Percentiles rank a stretch among this genome's conserved stretches.
phyloP scores from a whole-genome alignment of 2,113 vertebrate genomes.

The Pteronura brasiliensis region DNA sequence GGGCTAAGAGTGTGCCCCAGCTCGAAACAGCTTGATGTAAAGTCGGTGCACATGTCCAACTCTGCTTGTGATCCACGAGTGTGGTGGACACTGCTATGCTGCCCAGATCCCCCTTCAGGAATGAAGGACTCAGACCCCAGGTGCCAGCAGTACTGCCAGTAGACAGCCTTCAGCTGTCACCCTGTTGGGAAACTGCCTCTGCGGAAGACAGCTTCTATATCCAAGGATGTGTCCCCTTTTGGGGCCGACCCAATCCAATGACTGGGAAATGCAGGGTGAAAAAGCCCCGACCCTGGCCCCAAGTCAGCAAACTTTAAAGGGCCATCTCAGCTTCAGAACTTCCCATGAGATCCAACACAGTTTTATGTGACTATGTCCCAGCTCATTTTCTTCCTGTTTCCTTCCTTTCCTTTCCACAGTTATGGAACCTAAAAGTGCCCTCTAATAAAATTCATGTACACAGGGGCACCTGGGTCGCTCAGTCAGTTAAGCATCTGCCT shows the following conservation, averaged over 20 bases:
- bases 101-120: neutral
- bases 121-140: neutral
- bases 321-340: neutral
- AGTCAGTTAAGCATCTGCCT: neutral
- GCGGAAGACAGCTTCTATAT: neutral
- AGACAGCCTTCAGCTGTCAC: neutral
- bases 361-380: neutral
- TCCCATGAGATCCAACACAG: neutral
- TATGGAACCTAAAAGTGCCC: neutral
- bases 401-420: neutral
- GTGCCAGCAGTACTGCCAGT: no score
- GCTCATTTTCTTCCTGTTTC: neutral
- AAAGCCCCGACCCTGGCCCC: neutral
- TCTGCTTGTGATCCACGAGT: neutral
- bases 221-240: neutral
- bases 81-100: neutral
- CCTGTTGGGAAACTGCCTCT: neutral
- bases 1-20: slow-evolving; percentile 64
- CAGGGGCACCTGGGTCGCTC: neutral
- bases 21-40: slow-evolving; percentile 67
- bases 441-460: neutral
- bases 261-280: neutral
- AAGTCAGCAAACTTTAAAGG: neutral
- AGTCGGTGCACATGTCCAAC: slow-evolving; percentile 33
- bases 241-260: neutral